These are phyloP conservation scores for Porphyrio hochstetteri DNA, from an alignment of 2,113 vertebrate genomes.

Conservation along the genomic window DNA sequence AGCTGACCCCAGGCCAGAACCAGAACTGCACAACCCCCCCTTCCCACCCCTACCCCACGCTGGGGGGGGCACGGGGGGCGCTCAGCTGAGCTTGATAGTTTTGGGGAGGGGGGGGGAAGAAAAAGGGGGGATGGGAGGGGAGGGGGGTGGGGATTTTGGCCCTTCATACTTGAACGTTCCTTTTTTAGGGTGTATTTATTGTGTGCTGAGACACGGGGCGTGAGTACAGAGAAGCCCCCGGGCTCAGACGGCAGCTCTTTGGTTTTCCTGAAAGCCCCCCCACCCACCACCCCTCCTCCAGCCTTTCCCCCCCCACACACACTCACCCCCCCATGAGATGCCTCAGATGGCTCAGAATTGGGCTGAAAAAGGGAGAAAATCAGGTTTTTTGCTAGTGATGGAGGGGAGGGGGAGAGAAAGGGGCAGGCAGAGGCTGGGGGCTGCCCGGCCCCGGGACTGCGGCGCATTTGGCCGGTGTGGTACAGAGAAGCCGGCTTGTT, in stretches of 20 bases:
- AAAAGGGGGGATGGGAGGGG: neutral
- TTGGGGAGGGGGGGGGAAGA: neutral
- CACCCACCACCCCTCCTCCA: slow-evolving; percentile 63
- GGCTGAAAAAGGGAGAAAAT: slow-evolving; percentile 65
- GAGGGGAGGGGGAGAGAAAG: too few species aligned
- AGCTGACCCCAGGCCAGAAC: slow-evolving; percentile 48
- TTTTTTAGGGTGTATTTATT: slow-evolving; percentile 88
- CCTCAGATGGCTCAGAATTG: slow-evolving; percentile 65
- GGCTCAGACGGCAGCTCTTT: slow-evolving; percentile 87
- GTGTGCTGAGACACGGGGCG: slow-evolving; percentile 85
- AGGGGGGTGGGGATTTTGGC: slow-evolving; percentile 34
- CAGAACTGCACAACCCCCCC: neutral
- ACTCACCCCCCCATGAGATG: too few species aligned
- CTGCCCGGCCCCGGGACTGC: slow-evolving; percentile 29
- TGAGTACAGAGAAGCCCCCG: slow-evolving; percentile 91
- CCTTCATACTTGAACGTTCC: slow-evolving; percentile 83
- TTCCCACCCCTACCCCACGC: too few species aligned
- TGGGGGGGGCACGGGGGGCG: neutral
- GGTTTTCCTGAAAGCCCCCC: slow-evolving; percentile 35
- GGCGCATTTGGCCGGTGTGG: slow-evolving; percentile 89
- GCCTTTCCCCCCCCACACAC: slow-evolving; percentile 10
- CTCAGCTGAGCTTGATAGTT: neutral
- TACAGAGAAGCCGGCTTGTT: slow-evolving; percentile 98
- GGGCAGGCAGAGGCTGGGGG: slow-evolving; percentile 53
- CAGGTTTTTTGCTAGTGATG: neutral